Conservation (phyloP, 1,140 invertebrate genomes). For the Trinorchestia longiramus region DNA sequence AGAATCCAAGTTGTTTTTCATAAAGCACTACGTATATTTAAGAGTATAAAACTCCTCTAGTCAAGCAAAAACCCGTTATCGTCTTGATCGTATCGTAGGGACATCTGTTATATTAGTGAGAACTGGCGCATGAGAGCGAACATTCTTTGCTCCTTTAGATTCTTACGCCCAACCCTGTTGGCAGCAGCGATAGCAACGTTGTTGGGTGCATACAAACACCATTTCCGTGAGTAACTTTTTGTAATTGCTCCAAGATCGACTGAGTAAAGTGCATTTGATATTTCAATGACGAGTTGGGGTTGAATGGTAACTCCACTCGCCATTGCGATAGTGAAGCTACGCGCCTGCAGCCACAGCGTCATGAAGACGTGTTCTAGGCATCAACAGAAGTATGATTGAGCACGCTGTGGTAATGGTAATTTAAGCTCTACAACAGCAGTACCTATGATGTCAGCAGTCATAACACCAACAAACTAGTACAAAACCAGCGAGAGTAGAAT, state of each 20-base stretch:
- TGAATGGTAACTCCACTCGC: not conserved
- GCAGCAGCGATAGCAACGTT: not conserved
- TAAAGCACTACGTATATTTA: too few species aligned
- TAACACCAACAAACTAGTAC: not conserved
- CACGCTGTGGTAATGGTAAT: not conserved
- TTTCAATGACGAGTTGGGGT: not conserved
- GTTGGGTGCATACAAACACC: not conserved
- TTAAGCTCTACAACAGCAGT: not conserved
- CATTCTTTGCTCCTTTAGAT: not conserved
- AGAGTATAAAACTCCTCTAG: not conserved
- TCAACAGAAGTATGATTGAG: not conserved
- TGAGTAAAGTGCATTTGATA: not conserved
- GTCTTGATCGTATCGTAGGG: not conserved
- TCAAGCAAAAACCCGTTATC: not conserved
- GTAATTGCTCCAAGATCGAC: not conserved
- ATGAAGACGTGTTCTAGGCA: not conserved
- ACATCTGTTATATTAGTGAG: too few species aligned
- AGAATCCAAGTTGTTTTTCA: not conserved
- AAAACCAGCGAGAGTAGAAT: not conserved
- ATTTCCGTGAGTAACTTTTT: not conserved
- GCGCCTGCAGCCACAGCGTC: not conserved
- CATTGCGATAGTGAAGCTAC: not conserved
- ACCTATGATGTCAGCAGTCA: not conserved
- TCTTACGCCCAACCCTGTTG: not conserved
- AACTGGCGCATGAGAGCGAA: not conserved